phyloP scores from a whole-genome alignment of 2,888 invertebrate species.

The Pollenia angustigena region DNA sequence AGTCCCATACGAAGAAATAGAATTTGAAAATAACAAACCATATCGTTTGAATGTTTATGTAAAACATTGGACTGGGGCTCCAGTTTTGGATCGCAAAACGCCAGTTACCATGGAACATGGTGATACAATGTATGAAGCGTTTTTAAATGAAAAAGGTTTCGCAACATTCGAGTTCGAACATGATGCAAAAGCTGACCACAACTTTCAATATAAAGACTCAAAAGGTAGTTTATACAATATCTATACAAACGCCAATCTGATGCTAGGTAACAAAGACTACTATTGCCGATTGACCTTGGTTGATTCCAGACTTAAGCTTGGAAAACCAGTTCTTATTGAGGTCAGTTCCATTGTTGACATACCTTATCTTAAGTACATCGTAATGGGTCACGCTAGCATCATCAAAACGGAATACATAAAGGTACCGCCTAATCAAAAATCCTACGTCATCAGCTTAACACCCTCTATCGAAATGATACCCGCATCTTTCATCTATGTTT shows the following conservation, averaged over 20 bases:
- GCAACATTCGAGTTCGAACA: too few species aligned
- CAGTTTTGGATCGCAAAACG: background rate
- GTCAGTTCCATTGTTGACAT: too few species aligned
- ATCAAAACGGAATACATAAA: too few species aligned
- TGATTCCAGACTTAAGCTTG: constrained; percentile 5
- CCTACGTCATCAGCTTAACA: too few species aligned
- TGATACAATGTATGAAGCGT: constrained; percentile 79
- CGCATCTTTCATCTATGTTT: constrained; percentile 14
- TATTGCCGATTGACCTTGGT: background rate
- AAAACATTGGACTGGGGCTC: constrained; percentile 3
- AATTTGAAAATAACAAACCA: constrained; percentile 3
- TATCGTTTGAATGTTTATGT: background rate
- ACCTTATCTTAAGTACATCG: too few species aligned
- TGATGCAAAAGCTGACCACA: constrained; percentile 82
- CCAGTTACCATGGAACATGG: constrained; percentile 78
- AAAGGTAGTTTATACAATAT: background rate
- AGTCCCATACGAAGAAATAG: background rate
- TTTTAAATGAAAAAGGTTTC: constrained; percentile 68
- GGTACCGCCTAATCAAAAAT: too few species aligned
- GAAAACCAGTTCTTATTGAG: background rate
- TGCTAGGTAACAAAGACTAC: background rate
- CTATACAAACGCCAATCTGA: background rate
- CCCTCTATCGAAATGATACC: constrained; percentile 37
- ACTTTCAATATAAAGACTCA: background rate
- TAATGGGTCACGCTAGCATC: too few species aligned